Evolutionary conservation across 2,113 vertebrate species (phyloP).

Genomic region (Ondatra zibethicus): DNA sequence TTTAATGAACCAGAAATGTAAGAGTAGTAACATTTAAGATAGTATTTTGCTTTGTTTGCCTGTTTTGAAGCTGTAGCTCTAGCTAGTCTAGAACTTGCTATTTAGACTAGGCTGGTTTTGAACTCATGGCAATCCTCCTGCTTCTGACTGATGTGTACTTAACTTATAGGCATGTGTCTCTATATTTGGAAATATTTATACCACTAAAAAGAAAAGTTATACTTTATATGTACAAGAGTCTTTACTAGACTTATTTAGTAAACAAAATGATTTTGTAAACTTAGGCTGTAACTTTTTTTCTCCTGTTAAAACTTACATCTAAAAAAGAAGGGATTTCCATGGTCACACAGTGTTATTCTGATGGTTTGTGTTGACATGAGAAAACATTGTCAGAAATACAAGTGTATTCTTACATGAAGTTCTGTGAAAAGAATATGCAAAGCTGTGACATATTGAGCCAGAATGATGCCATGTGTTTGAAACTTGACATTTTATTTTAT

Average conservation of each 20-base stretch:
- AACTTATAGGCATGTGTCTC: not conserved
- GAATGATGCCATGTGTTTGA: not conserved
- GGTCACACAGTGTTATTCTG: not conserved
- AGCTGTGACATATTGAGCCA: not conserved
- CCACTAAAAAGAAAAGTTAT: not conserved
- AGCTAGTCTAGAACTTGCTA: not conserved
- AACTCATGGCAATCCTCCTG: not conserved
- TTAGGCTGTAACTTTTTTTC: not conserved
- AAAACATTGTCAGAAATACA: not conserved
- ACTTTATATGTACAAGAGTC: not conserved
- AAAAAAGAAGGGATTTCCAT: not conserved
- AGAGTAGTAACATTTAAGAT: not conserved
- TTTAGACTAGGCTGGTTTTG: not conserved
- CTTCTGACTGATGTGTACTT: not conserved
- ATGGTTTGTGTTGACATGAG: not conserved
- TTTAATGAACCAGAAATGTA: not conserved
- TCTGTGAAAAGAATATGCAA: not conserved
- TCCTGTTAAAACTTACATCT: not conserved
- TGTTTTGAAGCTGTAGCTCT: not conserved
- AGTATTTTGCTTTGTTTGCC: not conserved
- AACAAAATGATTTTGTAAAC: not conserved
- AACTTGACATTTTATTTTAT: not conserved
- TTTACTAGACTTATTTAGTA: not conserved
- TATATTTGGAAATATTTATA: not conserved
- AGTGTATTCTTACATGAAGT: not conserved